Evolutionary conservation across 2,797 vertebrate species (phyloP).

Genomic region (Clarias fuscus): DNA sequence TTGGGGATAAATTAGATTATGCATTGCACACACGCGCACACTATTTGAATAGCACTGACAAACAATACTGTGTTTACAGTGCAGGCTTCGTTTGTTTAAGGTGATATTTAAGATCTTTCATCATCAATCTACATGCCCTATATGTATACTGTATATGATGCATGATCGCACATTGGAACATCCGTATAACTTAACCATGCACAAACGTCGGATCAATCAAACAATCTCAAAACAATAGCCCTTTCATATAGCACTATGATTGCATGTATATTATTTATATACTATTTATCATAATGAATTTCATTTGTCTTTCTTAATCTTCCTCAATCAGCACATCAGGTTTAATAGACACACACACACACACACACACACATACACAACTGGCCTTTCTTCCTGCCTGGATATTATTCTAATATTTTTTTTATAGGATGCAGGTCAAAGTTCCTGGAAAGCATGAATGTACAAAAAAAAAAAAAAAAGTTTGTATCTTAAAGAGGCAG

Average conservation of each 20-base stretch:
- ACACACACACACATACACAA: slow-evolving; percentile 2
- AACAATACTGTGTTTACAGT: neutral
- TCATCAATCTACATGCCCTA: neutral
- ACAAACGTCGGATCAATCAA: neutral
- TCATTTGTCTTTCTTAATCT: neutral
- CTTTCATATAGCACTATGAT: neutral
- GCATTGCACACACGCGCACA: neutral
- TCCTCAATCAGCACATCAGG: neutral
- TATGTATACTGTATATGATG: no score
- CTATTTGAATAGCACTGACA: neutral
- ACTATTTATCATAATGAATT: neutral
- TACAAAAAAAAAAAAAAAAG: slow-evolving; percentile 55
- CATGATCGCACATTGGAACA: no score
- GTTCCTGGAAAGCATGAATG: slow-evolving; percentile 62
- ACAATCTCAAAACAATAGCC: neutral
- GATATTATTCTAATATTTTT: slow-evolving; percentile 32
- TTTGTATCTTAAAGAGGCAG: slow-evolving; percentile 60
- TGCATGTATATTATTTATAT: neutral
- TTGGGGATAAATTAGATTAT: neutral
- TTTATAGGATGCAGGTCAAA: slow-evolving; percentile 50
- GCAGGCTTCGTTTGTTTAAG: neutral
- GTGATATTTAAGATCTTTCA: neutral
- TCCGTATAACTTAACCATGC: neutral
- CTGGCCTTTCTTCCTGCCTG: neutral
- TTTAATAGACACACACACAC: neutral